Base-by-base conservation (phyloP, 2,797 vertebrate species). In the Karalla daura region DNA sequence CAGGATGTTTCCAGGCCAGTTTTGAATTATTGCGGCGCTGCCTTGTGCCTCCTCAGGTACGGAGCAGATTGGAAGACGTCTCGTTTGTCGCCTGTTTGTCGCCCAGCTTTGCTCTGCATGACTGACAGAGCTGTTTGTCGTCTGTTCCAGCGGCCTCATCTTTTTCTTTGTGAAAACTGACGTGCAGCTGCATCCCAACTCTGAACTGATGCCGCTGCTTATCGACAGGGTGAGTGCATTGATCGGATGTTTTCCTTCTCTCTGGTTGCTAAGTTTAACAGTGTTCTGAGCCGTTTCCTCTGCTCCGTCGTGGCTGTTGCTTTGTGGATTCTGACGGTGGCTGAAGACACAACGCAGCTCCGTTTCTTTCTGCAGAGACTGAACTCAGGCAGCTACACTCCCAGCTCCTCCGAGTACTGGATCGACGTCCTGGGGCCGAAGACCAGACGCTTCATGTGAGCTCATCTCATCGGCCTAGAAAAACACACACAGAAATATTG, bases 81-180 rank as follows among this genome's bases (percentile, higher is more conserved):
- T 9, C 39, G 5, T 5, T 66, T 17, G 13, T 17, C 1, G 12
- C 13, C 23, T 27, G 24, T 7, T 30, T 15, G 5, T 12, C 39
- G 20, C 15, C 14, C 1, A 47, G 28, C 35, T 39, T 18, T 7
- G 3, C 35, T 47, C 46, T 27, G 23, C 25, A 45, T 63, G 28
- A 46, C 33, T 5, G 14, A 51, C 12, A n/a, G n/a, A n/a, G n/a
- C n/a, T n/a, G n/a, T n/a, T n/a, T n/a, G n/a, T n/a, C n/a, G 32
- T 70, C 70, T 50, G 2, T 76, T 78, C 50, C 86, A 98, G 96
- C 74, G 93, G 94, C 17, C 75, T 96, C 76, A 92, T 96, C 75
- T 96, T 96, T 87, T 91, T 97, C 90, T 96, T 95, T 86, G 93
- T 98, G 88, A 97, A 93, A 92, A 91, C 91, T 0, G 93, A 97